Conservation (phyloP, 2,888 invertebrate genomes). For the Limnephilus rhombicus region DNA sequence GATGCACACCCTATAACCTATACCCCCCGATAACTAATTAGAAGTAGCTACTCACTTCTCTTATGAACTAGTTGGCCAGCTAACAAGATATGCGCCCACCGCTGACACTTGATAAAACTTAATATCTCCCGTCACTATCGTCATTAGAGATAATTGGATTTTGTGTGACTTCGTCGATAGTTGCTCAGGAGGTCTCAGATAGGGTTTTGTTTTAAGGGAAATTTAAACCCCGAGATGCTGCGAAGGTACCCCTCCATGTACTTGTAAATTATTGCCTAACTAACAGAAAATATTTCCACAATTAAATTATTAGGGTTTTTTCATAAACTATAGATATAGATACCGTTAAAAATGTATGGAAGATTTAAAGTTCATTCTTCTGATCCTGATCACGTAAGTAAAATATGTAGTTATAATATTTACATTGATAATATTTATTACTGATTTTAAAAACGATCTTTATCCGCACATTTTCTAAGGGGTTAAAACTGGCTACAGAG, state of each 20-base stretch:
- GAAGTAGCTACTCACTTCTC: background rate
- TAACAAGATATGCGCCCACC: conserved; percentile 56
- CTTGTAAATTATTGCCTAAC: background rate
- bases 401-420: too few relatives aligned
- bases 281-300: background rate
- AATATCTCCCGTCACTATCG: conserved; percentile 74
- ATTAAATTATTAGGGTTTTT: too few relatives aligned
- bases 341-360: too few relatives aligned
- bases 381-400: too few relatives aligned
- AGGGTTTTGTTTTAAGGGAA: conserved; percentile 16
- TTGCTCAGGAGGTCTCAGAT: conserved; percentile 2
- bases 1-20: background rate
- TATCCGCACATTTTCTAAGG: too few relatives aligned
- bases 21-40: background rate
- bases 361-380: too few relatives aligned
- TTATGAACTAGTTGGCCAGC: conserved; percentile 59
- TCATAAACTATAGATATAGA: too few relatives aligned
- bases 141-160: conserved; percentile 80
- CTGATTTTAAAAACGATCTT: too few relatives aligned
- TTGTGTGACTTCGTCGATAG: conserved; percentile 62
- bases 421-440: too few relatives aligned
- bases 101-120: conserved; percentile 66
- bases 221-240: conserved; percentile 26
- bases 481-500: too few relatives aligned
- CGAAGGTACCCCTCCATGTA: background rate